These are phyloP conservation scores for Antheraea mylitta DNA, from an alignment of 1,140 invertebrate genomes.

Conservation along the genomic window DNA sequence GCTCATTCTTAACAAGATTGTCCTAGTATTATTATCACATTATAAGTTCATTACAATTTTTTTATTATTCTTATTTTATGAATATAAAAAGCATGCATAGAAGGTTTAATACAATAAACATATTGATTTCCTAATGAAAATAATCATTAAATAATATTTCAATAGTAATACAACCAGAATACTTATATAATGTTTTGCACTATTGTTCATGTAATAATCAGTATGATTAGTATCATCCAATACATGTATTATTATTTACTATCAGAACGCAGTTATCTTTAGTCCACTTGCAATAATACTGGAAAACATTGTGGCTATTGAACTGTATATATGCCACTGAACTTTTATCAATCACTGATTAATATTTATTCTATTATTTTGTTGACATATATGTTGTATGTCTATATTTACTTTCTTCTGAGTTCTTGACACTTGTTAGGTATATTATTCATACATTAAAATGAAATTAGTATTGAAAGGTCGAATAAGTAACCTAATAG, in stretches of 20 bases:
- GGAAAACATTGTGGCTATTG: slow-evolving; percentile 19
- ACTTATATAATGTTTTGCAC: not conserved
- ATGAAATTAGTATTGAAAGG: not conserved
- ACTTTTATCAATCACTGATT: slow-evolving; percentile 34
- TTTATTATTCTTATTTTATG: no score
- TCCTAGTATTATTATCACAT: no score
- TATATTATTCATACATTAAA: not conserved
- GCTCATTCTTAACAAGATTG: no score
- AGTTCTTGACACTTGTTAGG: not conserved
- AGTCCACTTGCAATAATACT: slow-evolving; percentile 38
- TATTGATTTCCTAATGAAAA: no score
- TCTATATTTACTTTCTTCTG: not conserved
- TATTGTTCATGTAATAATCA: not conserved
- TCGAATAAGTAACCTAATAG: no score
- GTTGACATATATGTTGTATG: not conserved
- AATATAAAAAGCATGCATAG: no score
- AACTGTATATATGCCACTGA: slow-evolving; percentile 39
- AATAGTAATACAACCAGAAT: not conserved
- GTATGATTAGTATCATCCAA: not conserved
- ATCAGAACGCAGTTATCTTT: slow-evolving; percentile 39
- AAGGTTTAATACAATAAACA: no score
- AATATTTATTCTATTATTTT: slow-evolving; percentile 9
- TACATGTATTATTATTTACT: slow-evolving; percentile 1
- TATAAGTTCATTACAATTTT: no score
- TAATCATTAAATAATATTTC: not conserved